Conservation (phyloP, 2,113 vertebrate species). For the Emydocephalus ijimae region DNA sequence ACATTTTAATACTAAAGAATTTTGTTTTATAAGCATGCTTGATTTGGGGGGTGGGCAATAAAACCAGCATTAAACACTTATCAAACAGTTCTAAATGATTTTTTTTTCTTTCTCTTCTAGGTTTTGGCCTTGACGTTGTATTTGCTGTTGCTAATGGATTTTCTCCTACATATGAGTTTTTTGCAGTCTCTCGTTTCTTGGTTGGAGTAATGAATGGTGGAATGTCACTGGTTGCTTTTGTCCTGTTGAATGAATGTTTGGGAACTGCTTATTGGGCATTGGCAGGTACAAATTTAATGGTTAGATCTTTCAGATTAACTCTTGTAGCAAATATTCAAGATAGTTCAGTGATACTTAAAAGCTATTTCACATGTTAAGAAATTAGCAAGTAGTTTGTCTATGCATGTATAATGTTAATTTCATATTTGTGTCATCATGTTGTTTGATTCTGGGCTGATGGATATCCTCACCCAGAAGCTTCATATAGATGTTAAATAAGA, state of each 20-base stretch:
- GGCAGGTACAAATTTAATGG: conserved; percentile 68
- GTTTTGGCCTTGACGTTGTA: conserved; percentile 76
- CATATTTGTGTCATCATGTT: not conserved
- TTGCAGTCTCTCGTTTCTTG: conserved; percentile 73
- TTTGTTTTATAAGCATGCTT: not conserved
- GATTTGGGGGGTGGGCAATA: not conserved
- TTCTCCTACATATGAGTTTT: conserved; percentile 74
- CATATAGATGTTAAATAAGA: not conserved
- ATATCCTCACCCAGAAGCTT: not conserved
- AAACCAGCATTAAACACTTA: not conserved
- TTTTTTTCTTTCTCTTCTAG: conserved; percentile 58
- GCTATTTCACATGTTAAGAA: not conserved
- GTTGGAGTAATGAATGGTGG: conserved; percentile 81
- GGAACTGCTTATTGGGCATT: conserved; percentile 79
- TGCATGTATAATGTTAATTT: not conserved
- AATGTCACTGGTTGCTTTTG: conserved; percentile 80
- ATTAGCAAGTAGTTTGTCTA: not conserved
- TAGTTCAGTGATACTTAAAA: not conserved
- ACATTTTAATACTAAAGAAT: not conserved
- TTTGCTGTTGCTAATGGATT: conserved; percentile 77
- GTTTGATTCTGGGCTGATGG: not conserved
- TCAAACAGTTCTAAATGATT: conserved; percentile 25
- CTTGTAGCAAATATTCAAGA: not conserved
- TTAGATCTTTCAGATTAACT: not conserved
- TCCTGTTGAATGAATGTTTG: conserved; percentile 79